Evolutionary conservation across 30 jellyfish, hydroid and myxozoan species (phyloP), one percentile per base, ranked within the genome.

Genomic region (Aurelia aurita): DNA sequence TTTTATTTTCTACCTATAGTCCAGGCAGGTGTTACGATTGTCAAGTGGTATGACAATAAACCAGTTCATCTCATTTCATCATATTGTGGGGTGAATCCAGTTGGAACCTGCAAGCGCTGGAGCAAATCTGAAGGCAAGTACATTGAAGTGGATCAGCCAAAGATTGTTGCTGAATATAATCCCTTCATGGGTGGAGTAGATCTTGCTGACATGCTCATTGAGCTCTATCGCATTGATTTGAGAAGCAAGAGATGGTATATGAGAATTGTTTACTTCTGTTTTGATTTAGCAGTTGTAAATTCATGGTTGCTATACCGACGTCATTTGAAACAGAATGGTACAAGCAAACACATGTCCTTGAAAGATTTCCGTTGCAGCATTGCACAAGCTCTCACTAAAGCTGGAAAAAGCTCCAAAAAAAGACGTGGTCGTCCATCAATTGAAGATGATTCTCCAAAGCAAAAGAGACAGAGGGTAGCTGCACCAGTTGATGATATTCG

Each of bases 1-100:
- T n/a, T n/a, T n/a, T n/a, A n/a, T n/a, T n/a, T n/a, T n/a, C n/a
- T n/a, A n/a, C n/a, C n/a, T n/a, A n/a, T n/a, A n/a, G n/a, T n/a
- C n/a, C n/a, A n/a, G n/a, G n/a, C n/a, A n/a, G 91, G 95, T 19
- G 51, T 89, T 14, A 57, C 69, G 8, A 63, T 89, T 73, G 91
- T 83, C 22, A 82, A 69, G 74, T 83, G 96, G 91, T 51, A 58
- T 39, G 97, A 89, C 75, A 89, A 89, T 79, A 89, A 64, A 73
- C 74, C 86, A 8, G 96, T 89, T 2, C 97, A 89, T 44, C 85
- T 32, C 7, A 46, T 67, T 15, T 67, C 79, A 12, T 21, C 79
- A 20, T 27, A 67, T 67, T 31, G 61, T 67, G 79, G 75, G 10
- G 25, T 16, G 15, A 80, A 72, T 8, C 79, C 74, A 35, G n/a